Evolutionary conservation across 2,113 vertebrate genomes (phyloP).

Genomic region (Dunckerocampus dactyliophorus): DNA sequence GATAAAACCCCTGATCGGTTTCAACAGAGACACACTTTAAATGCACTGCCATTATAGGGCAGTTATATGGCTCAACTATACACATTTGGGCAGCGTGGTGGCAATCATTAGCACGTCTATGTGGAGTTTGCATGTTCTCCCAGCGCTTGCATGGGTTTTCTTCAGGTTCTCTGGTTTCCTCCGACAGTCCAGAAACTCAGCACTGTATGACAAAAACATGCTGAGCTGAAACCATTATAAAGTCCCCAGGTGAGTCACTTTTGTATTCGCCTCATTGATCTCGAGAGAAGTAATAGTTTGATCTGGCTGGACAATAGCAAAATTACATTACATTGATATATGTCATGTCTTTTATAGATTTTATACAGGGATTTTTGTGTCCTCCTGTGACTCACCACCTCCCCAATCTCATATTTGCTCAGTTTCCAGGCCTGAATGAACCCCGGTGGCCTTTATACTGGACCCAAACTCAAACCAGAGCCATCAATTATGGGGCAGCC

Average conservation of each 20-base stretch:
- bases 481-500: conserved; percentile 56
- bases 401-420: conserved; percentile 55
- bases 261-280: conserved; percentile 22
- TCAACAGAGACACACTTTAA: too few relatives aligned
- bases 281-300: conserved; percentile 19
- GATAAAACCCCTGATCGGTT: too few relatives aligned
- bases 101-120: too few relatives aligned
- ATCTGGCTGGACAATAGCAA: conserved; percentile 30
- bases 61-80: too few relatives aligned
- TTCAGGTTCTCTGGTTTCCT: too few relatives aligned
- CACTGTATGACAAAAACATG: not conserved
- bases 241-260: conserved; percentile 3
- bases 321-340: conserved; percentile 41
- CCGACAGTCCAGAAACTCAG: not conserved
- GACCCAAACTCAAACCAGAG: conserved; percentile 32
- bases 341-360: conserved; percentile 38
- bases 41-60: too few relatives aligned
- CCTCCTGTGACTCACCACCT: conserved; percentile 58
- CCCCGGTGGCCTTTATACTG: conserved; percentile 56
- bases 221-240: conserved; percentile 15
- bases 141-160: too few relatives aligned
- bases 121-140: too few relatives aligned
- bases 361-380: conserved; percentile 46
- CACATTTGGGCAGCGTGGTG: too few relatives aligned
- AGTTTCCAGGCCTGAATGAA: conserved; percentile 49